Conservation (phyloP, 2,888 invertebrate genomes). For the Aspidiotus rigidus region DNA sequence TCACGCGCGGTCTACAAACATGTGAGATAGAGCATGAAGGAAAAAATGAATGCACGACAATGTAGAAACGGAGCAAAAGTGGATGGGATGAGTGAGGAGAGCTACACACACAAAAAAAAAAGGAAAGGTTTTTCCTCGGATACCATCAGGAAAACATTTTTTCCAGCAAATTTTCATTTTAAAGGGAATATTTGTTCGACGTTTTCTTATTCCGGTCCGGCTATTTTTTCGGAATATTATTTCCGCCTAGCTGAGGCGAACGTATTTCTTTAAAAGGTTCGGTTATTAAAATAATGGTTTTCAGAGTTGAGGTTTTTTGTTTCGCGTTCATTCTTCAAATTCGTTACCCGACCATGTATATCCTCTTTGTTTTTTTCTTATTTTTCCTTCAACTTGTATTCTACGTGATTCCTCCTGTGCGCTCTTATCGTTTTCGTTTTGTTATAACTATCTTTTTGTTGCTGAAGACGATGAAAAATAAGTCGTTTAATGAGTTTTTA, state of each 20-base stretch:
- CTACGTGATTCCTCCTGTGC: neutral
- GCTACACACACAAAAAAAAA: neutral
- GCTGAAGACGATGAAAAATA: conserved; percentile 8
- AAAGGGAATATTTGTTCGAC: conserved; percentile 6
- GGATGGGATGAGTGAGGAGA: neutral
- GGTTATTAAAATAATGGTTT: conserved; percentile 16
- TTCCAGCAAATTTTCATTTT: conserved; percentile 8
- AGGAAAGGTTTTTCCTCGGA: neutral
- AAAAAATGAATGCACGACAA: neutral
- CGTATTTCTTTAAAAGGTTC: conserved; percentile 14
- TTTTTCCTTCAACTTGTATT: neutral
- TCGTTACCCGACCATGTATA: no score
- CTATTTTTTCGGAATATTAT: conserved; percentile 12
- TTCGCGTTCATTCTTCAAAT: neutral
- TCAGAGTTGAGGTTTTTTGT: conserved; percentile 3
- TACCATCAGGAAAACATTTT: conserved; percentile 16
- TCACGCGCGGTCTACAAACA: no score
- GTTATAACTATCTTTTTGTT: conserved; percentile 5
- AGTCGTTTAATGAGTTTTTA: conserved; percentile 17
- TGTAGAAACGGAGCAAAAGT: neutral
- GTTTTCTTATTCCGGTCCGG: conserved; percentile 16
- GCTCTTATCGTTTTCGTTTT: neutral
- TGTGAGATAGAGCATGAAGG: neutral
- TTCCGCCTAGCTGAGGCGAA: conserved; percentile 11
- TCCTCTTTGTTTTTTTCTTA: neutral